Evolutionary conservation across 2,797 vertebrate species (phyloP), one percentile per base, ranked within the genome.

Genomic region (Xyrichtys novacula): DNA sequence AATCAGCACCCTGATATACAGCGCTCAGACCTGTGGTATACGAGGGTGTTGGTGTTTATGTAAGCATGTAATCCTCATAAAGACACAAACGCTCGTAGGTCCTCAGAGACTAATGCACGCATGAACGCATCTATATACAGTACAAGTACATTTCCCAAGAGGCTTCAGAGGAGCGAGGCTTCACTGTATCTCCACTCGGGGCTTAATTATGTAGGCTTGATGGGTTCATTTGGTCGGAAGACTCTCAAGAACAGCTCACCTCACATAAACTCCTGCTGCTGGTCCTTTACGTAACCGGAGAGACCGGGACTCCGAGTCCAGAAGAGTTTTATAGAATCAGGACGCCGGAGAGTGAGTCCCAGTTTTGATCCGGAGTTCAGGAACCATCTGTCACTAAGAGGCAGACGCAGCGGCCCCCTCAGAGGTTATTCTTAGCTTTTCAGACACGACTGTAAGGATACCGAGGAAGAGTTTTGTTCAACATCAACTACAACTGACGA

Each of bases 281-380:
- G 26, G 31, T 67, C 16, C n/a, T 52, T 65, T 55, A 49, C 16
- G 1, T 71, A 58, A 71, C 42, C 54, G 7, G n/a, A 39, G 23
- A 44, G 43, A n/a, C 16, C 3, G 22, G 11, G 46, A 53, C 25
- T 26, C 55, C 25, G 3, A 16, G 36, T 55, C 6, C 66, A n/a
- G 55, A 29, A 22, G 47, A 43, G 47, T 50, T 64, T 67, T 58
- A 71, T 25, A 40, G 59, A 55, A 79, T 60, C 40, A 31, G 22
- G 32, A 57, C 8, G 38, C 17, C 25, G 40, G 17, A 2, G 11
- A 19, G 25, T 12, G 65, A 69, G 64, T 74, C 44, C 28, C 16
- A 26, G 60, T 58, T 12, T 26, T 50, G 6, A 53, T 62, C 71
- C 32, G 0, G 32, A 53, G 56, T n/a, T 34, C 25, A 57, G 65